These are phyloP conservation scores for Nyctibius bracteatus DNA, from an alignment of 2,113 vertebrate species.

Conservation along the genomic window DNA sequence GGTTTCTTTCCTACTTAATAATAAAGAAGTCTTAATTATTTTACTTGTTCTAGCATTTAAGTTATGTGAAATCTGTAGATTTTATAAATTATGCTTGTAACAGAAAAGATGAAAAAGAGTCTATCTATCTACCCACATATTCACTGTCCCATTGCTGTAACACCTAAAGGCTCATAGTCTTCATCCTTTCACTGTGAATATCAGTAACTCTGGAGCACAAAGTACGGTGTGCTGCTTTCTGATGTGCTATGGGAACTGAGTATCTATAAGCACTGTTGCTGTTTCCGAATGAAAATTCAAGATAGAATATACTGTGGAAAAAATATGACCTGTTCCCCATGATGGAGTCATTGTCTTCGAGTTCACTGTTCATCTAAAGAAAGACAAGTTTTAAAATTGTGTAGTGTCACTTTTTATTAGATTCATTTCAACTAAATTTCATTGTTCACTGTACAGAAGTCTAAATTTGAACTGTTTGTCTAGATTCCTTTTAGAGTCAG, in stretches of 20 bases:
- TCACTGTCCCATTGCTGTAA: background rate
- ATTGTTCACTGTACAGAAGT: background rate
- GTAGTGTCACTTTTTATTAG: background rate
- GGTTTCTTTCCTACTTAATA: background rate
- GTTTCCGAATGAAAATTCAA: background rate
- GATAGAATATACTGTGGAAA: background rate
- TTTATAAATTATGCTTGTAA: background rate
- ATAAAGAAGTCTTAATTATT: background rate
- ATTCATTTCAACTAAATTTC: background rate
- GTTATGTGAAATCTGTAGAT: background rate
- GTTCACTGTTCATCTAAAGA: background rate
- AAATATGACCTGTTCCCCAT: background rate
- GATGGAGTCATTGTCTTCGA: background rate
- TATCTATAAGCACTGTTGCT: background rate
- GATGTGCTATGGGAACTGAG: background rate
- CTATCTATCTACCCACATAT: background rate
- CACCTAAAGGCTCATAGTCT: background rate
- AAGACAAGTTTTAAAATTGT: background rate
- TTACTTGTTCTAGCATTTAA: background rate
- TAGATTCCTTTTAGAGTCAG: background rate
- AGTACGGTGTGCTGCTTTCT: background rate
- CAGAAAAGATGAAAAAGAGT: background rate
- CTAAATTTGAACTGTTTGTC: background rate
- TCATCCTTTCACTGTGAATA: background rate
- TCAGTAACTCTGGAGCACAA: background rate